Evolutionary conservation across 1,140 invertebrate genomes (phyloP), one percentile per base, ranked within the genome.

Genomic region (Sinonovacula constricta): DNA sequence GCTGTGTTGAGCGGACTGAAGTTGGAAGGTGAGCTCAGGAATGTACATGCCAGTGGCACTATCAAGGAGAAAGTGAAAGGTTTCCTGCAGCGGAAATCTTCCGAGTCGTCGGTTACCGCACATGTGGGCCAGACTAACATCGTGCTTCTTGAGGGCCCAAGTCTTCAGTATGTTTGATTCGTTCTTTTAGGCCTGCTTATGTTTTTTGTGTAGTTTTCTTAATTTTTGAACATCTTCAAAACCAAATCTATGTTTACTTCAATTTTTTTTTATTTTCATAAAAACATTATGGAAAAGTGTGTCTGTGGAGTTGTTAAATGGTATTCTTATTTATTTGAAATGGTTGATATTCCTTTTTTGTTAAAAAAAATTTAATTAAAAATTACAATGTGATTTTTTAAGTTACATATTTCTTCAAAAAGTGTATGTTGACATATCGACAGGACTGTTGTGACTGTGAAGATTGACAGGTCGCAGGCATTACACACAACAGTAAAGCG

Each of bases 1-100:
- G 97, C 97, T 0, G 97, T 97, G 3, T 91, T 99, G 1, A 98
- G 97, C 86, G 97, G 97, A 0, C 92, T 99, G 18, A 98, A 98
- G 90, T 91, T 98, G 33, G 96, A 98, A 88, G 96, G 96, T 12
- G 96, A 97, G 90, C 95, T 97, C 56, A 95, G 94, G 18, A 95
- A 94, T 86, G 92, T 97, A 22, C 95, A 97, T 85, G 94, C 94
- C 0, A 92, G 91, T 74, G 83, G 91, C 3, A 91, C 91, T 0
- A 95, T 95, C 83, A 94, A 95, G 26, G 96, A 96, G 85, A 95
- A 96, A 84, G 93, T 94, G 24, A 92, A 94, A 81, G 92, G 89
- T 62, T 86, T 89, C 33, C 53, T 87, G 14, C 88, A 90, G 60
- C 89, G 91, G 34, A 91, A 89, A 70, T 91, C 94, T 57, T 92